Base-by-base conservation (phyloP, 2,113 vertebrate genomes). In the Pampusana beccarii region DNA sequence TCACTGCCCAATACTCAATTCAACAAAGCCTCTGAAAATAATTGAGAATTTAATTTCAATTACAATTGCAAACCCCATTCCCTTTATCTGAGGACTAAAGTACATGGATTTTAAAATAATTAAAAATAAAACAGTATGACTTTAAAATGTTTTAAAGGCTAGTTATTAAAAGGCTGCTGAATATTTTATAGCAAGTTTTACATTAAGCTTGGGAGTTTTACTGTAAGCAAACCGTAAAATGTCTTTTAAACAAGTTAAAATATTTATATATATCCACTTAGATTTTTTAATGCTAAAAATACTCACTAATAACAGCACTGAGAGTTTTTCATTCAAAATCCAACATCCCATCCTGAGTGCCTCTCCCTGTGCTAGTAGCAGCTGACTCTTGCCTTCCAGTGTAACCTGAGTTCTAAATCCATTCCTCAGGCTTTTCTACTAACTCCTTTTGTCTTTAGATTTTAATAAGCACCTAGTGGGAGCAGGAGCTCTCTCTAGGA, bases 261-360 rank as follows among this genome's bases (percentile, higher is more conserved):
- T 95, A 95, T 95, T 95, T 79, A 66, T 96, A 83, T 88, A 84
- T 95, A 85, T 82, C 58, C 31, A 93, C 83, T 94, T 95, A 93
- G 33, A 28, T 62, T 62, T 92, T 97, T 93, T 72, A 96, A 91
- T 87, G 64, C 79, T 88, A 92, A 96, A 96, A 84, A 92, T 97
- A 98, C 98, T 98, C 97, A 98, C 98, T 94, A 97, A 86, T 74
- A 98, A 91, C 33, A 97, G 38, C 80, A 94, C 8, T 17, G 97
- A 97, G 69, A 98, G 79, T 85, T 94, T 97, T 92, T 98, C 98
- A 79, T 96, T 98, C 95, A 98, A 97, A 95, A 98, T 88, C 98
- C 98, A 98, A 91, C 89, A 97, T 73, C 80, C 82, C 97, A 98
- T 98, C 61, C 56, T 92, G 96, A 88, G 29, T 72, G 71, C 15